Base-by-base conservation (phyloP, 2,113 vertebrate genomes). In the Xenopus tropicalis region DNA sequence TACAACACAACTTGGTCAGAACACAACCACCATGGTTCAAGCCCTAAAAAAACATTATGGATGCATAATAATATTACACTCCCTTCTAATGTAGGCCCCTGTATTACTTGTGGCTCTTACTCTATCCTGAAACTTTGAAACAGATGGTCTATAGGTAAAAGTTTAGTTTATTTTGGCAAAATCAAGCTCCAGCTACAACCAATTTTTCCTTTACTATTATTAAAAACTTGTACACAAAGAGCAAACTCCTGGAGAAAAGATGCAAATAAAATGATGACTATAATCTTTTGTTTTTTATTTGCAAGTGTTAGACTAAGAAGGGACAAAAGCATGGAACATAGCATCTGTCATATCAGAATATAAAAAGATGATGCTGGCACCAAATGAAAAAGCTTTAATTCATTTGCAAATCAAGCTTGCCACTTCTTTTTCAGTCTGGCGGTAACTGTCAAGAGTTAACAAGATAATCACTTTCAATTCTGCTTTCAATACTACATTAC, bases 381-480 rank as follows among this genome's bases (percentile, higher is more conserved):
- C 78, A 87, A 94, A 94, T 93, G 92, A 93, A 95, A 92, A 92
- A 90, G 90, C 87, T 87, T 83, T 94, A 94, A 98, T 98, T 98
- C 94, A 98, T 96, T 98, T 98, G 96, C 95, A 98, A 98, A 98
- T 97, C 92, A 94, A 95, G 93, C 90, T 92, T 92, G 92, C 91
- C 89, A 92, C 90, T 94, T 94, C 92, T 93, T 93, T 93, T 95
- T 93, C 93, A 93, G 94, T 93, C 94, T 94, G 93, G 93, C 90
- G 89, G 92, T 93, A 94, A 92, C 94, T 95, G 94, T 93, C 93
- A 96, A 93, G 93, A 97, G 96, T 98, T 98, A 98, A 98, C 94
- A 95, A 98, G 95, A 96, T 97, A 96, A 98, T 98, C 95, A 94
- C 93, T 96, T 96, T 95, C 93, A 95, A 96, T 95, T 91, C 93